Conservation (phyloP, 2,797 vertebrate species). For the Takifugu rubripes region DNA sequence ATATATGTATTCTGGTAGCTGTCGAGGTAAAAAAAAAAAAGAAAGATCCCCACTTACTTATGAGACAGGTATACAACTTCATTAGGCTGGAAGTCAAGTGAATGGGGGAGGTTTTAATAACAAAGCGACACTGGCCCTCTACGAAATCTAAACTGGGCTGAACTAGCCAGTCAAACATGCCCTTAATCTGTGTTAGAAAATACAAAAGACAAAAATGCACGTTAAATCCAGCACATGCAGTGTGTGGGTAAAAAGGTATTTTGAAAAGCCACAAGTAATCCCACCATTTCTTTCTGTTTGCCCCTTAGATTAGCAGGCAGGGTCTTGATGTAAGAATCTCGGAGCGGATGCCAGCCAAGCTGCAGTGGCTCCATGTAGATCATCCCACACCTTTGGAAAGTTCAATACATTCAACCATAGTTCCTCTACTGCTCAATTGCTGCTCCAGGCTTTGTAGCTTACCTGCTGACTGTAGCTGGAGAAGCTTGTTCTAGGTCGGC, state of each 20-base stretch:
- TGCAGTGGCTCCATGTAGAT: constrained; percentile 95
- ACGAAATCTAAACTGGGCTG: constrained; percentile 88
- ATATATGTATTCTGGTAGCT: background rate
- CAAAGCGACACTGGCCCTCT: constrained; percentile 75
- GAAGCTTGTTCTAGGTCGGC: constrained; percentile 92
- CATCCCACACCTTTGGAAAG: constrained; percentile 87
- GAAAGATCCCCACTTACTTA: constrained; percentile 74
- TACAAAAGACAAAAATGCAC: constrained; percentile 6
- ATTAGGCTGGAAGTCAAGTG: constrained; percentile 85
- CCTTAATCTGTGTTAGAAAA: constrained; percentile 74
- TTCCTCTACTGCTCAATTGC: background rate
- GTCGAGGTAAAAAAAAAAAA: background rate
- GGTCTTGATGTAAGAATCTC: constrained; percentile 88
- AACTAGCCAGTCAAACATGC: constrained; percentile 88
- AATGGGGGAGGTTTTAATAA: constrained; percentile 83
- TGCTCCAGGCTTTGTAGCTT: constrained; percentile 7
- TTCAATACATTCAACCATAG: constrained; percentile 1
- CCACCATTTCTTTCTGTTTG: constrained; percentile 83
- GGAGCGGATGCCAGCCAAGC: constrained; percentile 88
- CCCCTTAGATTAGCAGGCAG: constrained; percentile 75
- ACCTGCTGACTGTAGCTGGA: constrained; percentile 95
- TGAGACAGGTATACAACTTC: constrained; percentile 83
- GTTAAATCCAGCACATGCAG: constrained; percentile 8
- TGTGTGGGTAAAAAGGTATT: background rate
- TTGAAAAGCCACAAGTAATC: constrained; percentile 6